Conservation (phyloP, 2,113 vertebrate species). For the Sigmodon hispidus region DNA sequence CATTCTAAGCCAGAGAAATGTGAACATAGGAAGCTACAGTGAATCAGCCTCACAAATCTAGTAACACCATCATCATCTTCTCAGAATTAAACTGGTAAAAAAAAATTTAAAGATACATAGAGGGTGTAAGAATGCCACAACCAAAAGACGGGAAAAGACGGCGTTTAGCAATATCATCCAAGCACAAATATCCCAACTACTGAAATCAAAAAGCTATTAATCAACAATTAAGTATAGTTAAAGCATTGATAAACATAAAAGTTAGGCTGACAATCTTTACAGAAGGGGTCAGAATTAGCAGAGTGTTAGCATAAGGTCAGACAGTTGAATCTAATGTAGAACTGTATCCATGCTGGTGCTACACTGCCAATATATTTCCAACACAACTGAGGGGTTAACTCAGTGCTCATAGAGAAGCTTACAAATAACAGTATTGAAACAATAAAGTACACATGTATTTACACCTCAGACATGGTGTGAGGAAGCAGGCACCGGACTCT, state of each 20-base stretch:
- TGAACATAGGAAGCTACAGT: background rate
- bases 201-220: background rate
- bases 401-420: background rate
- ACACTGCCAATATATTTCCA: background rate
- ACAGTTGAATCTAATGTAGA: background rate
- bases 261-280: background rate
- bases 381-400: background rate
- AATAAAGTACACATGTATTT: no score
- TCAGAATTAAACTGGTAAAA: slow-evolving; percentile 32
- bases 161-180: background rate
- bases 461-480: background rate
- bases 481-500: background rate
- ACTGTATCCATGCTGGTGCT: background rate
- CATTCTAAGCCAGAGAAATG: background rate
- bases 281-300: background rate
- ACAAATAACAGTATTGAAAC: background rate
- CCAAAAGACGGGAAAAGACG: background rate
- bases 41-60: background rate
- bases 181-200: background rate
- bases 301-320: background rate
- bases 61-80: background rate
- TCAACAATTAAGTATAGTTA: background rate
- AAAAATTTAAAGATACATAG: background rate
- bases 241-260: background rate
- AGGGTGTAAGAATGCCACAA: background rate